Percentiles rank a stretch among this genome's conserved stretches.
Conservation (phyloP, 2,113 vertebrate species). For the Turdus rufiventris region DNA sequence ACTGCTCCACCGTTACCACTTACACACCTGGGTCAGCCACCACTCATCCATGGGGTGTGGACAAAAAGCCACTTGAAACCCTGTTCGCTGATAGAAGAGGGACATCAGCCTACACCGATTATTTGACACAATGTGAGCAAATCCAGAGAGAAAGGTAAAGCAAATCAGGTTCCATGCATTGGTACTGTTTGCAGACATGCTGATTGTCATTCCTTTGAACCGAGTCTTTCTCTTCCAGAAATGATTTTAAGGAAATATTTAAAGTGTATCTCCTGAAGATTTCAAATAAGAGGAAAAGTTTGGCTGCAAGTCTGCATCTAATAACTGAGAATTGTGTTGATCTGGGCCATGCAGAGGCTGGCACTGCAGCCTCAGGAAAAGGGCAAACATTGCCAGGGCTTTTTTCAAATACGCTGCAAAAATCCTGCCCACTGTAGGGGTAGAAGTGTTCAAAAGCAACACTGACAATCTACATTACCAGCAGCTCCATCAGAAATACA, state of each 20-base stretch:
- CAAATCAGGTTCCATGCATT: background rate
- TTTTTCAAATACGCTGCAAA: rapidly evolving
- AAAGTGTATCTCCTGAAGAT: background rate
- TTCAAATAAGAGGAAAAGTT: background rate
- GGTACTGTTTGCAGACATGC: background rate
- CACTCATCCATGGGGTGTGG: background rate
- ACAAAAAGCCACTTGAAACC: background rate
- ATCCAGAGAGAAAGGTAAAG: background rate
- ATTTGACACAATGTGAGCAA: background rate
- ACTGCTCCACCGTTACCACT: background rate
- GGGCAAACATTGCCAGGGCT: background rate
- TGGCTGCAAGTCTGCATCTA: background rate
- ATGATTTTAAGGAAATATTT: background rate
- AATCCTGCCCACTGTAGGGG: rapidly evolving
- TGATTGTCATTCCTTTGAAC: background rate
- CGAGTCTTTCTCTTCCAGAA: background rate
- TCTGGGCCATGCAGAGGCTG: background rate
- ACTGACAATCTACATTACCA: background rate
- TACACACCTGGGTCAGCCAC: background rate
- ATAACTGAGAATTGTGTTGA: background rate
- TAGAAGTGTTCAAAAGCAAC: background rate
- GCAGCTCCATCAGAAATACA: background rate
- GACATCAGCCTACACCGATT: background rate
- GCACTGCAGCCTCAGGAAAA: background rate
- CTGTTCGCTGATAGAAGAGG: background rate